A percentile compares a stretch with the other conserved stretches of the same genome.
Evolutionary conservation across 2,797 vertebrate species (phyloP).

Genomic region (Cephalopachus bancanus): DNA sequence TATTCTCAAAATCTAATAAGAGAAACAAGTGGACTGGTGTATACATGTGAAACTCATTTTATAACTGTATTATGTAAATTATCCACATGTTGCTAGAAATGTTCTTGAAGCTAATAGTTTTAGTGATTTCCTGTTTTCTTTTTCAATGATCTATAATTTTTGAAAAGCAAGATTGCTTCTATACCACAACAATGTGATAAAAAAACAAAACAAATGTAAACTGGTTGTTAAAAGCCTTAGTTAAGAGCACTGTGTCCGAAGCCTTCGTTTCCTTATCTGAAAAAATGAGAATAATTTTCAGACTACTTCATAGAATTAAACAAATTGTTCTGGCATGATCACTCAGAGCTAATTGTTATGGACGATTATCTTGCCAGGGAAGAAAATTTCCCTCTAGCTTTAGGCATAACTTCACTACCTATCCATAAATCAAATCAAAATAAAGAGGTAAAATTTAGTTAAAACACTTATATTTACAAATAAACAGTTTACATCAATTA

Average conservation of each 20-base stretch:
- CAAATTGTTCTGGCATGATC: background rate
- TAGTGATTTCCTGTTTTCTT: background rate
- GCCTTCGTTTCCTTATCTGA: background rate
- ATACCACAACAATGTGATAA: background rate
- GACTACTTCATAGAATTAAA: background rate
- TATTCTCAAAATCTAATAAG: background rate
- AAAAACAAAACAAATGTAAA: constrained; percentile 1
- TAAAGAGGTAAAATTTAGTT: background rate
- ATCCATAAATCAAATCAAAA: background rate
- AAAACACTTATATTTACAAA: background rate
- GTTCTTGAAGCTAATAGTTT: background rate
- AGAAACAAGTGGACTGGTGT: background rate
- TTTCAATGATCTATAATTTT: background rate
- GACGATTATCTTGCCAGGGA: background rate
- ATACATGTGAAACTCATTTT: background rate
- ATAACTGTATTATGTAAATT: background rate
- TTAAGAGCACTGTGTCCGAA: background rate
- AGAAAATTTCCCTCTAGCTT: background rate
- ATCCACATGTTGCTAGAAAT: background rate
- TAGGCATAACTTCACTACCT: background rate
- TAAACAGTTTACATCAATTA: background rate
- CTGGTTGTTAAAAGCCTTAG: background rate
- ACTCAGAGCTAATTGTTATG: background rate
- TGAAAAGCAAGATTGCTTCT: background rate
- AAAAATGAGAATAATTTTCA: background rate